phyloP scores from a whole-genome alignment of 2,888 invertebrate species.

The Synanthedon myopaeformis region DNA sequence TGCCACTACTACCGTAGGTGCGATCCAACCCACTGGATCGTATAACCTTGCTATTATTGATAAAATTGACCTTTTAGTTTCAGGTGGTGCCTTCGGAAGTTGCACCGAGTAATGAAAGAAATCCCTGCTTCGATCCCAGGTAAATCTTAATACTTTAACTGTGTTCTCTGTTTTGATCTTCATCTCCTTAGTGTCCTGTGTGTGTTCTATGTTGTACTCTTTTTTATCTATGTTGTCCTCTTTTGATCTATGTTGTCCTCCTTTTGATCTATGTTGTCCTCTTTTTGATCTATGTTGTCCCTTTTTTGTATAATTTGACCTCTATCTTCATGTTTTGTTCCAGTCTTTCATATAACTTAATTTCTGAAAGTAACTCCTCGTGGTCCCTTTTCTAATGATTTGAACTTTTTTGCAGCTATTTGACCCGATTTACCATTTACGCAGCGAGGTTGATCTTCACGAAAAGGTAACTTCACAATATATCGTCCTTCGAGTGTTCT shows the following conservation, averaged over 20 bases:
- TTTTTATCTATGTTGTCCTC: conserved; percentile 7
- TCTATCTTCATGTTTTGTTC: too few relatives aligned
- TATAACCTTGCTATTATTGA: too few relatives aligned
- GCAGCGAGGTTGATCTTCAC: conserved; percentile 4
- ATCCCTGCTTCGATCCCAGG: too few relatives aligned
- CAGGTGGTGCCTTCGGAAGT: too few relatives aligned
- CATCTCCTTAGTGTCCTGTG: conserved; percentile 3
- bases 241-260: conserved; percentile 4
- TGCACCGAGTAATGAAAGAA: too few relatives aligned
- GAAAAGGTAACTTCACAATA: conserved; percentile 5
- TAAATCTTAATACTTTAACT: too few relatives aligned
- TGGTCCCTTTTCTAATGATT: conserved; percentile 6
- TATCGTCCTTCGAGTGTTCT: conserved; percentile 8
- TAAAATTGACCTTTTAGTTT: too few relatives aligned
- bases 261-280: conserved; percentile 7
- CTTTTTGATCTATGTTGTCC: conserved; percentile 5
- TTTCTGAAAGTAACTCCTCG: too few relatives aligned
- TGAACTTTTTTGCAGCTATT: conserved; percentile 6
- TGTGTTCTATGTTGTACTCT: conserved; percentile 11
- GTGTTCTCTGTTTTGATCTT: conserved; percentile 1
- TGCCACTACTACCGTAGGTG: too few relatives aligned
- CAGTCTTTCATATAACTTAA: too few relatives aligned
- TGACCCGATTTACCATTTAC: conserved; percentile 5
- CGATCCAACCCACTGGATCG: too few relatives aligned
- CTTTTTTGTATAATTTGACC: too few relatives aligned